Evolutionary conservation across 2,113 vertebrate species (phyloP), one percentile per base, ranked within the genome.

Genomic region (Tamias sibiricus): DNA sequence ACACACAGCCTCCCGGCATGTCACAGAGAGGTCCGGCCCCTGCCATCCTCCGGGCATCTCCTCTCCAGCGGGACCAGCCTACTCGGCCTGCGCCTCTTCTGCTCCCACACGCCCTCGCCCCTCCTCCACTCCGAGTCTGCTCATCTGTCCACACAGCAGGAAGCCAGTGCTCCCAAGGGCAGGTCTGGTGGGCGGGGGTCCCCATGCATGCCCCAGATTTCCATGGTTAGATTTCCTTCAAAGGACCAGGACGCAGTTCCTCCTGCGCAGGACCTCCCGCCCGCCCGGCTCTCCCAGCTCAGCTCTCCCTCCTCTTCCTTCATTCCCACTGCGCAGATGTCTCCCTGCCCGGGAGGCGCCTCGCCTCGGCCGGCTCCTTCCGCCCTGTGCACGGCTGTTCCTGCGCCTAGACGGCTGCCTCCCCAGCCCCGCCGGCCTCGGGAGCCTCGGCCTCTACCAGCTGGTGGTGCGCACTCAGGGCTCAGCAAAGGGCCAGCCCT

Each of bases 51-150:
- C 19, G 1, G 28, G 24, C 4, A 0, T 35, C 80, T 12, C 47
- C 24, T 72, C 64, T 26, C 52, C 19, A 9, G 14, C 4, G 22
- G 49, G 28, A n/a, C 35, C 62, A 6, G 1, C 47, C 40, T 32
- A 0, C 44, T 3, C 35, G 3, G 13, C 37, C 42, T 57, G 32
- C 17, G 2, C 68, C 28, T 66, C n/a, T 68, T n/a, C n/a, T 6
- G 4, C 11, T 11, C 42, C 13, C 30, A 32, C 13, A 52, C 3
- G 0, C 30, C 24, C 1, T 14, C 11, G 13, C 40, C n/a, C 26
- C 1, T 13, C 47, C 32, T 44, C 10, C 8, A 32, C 64, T 28
- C 76, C 8, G 13, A 82, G 19, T 24, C 30, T 30, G 44, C 6
- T 11, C 8, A 24, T 14, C 64, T 87, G 13, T 75, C n/a, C 30